Evolutionary conservation across 2,113 vertebrate species (phyloP), one percentile per base, ranked within the genome.

Genomic region (Aphyosemion australe): DNA sequence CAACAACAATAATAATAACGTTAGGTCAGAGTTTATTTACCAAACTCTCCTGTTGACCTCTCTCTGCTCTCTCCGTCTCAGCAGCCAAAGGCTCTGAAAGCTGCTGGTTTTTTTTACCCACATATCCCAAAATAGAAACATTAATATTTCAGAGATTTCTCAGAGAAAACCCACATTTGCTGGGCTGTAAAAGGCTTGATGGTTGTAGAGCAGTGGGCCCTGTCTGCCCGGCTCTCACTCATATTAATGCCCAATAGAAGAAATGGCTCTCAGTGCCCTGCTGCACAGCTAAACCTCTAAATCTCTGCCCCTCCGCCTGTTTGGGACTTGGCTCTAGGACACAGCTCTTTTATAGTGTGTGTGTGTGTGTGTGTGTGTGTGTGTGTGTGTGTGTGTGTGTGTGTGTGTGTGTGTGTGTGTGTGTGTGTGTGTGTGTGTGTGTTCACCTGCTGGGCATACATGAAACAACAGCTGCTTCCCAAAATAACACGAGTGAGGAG

Each of bases 81-180:
- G 14, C 14, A 46, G 16, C 14, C 46, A 61, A 3, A 16, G 13
- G 11, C 43, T 10, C 76, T 67, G 46, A 58, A 83, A 79, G 76
- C 52, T 43, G 55, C 50, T 77, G 79, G 5, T 26, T 26, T 26
- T 84, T 84, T 83, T 75, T 72, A 69, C 72, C 68, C 56, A 26
- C 77, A 79, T 5, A 79, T 67, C 73, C 80, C 69, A 65, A 75
- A 79, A 82, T 82, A 79, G 78, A 77, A 83, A 66, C 75, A 82
- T 85, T 85, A 85, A 83, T 85, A 87, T 87, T 87, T 79, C 67
- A 83, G 54, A 67, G 37, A 75, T 72, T 26, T 26, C 26, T 79
- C 83, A 85, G 61, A 74, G 73, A 85, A 85, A 87, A 83, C 82
- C 79, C 65, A 63, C 69, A 85, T 83, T 82, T 76, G 63, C 72